phyloP scores from a whole-genome alignment of 2,888 invertebrate species.

The Calameuta filiformis region DNA sequence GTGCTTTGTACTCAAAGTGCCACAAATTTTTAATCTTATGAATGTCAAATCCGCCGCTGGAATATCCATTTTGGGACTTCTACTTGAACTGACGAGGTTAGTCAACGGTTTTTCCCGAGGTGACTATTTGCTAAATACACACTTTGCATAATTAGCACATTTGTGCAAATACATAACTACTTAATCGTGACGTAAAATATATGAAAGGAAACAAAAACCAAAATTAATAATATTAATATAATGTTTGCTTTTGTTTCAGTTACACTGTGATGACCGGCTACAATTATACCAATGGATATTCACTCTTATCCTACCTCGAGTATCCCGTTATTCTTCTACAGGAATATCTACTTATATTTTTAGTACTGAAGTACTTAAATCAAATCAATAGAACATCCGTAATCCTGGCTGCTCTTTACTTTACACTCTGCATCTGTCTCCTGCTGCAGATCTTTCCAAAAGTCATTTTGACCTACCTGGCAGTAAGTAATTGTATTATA shows the following conservation, averaged over 20 bases:
- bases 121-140: neutral
- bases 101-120: slow-evolving; percentile 19
- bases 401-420: slow-evolving; percentile 59
- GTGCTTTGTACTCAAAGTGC: slow-evolving; percentile 83
- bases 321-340: slow-evolving; percentile 84
- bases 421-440: slow-evolving; percentile 55
- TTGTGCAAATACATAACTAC: neutral
- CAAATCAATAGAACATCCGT: slow-evolving; percentile 66
- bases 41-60: slow-evolving; percentile 77
- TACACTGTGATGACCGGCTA: slow-evolving; percentile 85
- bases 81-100: slow-evolving; percentile 79
- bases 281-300: slow-evolving; percentile 80
- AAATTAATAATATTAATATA: slow-evolving; percentile 1
- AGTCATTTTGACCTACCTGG: slow-evolving; percentile 70
- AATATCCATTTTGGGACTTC: slow-evolving; percentile 73
- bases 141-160: neutral
- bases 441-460: slow-evolving; percentile 67
- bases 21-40: slow-evolving; percentile 80
- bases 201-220: neutral
- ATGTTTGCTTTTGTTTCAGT: slow-evolving; percentile 69
- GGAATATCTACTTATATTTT: slow-evolving; percentile 78
- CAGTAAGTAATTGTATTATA: slow-evolving; percentile 69
- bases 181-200: neutral
- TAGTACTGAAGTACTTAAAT: slow-evolving; percentile 77
- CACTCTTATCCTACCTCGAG: slow-evolving; percentile 82